Base-by-base conservation (phyloP, 2,888 invertebrate species). In the Gryllus longicercus region DNA sequence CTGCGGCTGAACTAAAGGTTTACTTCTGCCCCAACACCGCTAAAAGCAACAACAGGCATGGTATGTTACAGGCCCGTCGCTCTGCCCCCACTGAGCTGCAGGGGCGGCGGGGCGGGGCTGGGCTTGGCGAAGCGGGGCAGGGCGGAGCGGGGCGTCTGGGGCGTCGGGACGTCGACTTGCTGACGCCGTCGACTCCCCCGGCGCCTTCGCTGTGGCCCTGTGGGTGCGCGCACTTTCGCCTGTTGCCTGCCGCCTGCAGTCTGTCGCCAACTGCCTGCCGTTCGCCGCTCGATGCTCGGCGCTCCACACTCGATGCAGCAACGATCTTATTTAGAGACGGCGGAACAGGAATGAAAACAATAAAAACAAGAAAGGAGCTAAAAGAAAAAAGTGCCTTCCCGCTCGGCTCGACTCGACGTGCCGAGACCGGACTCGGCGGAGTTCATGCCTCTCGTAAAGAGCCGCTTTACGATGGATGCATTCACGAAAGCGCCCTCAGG, bases 31-130 rank as follows among this genome's bases (percentile, higher is more conserved):
- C 63, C 63, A 63, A 63, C 63, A 63, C 18, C 63, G 63, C 63
- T 63, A 63, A 63, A 63, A 63, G 16, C 63, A 63, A 63, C 63
- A 63, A 63, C 63, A 63, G 63, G 14, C 63, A 63, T 63, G 63
- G 63, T 63, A 63, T 63, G 63, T 63, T 63, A 63, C 18, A 18
- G 14, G 14, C 25, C 25, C 25, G 25, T 38, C 25, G 25, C 25
- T 38, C 25, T 38, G 25, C 25, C 25, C 25, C 25, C 25, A 38
- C 25, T 38, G 25, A 38, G 25, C 25, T 38, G 16, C 63, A 63
- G 63, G 5, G 63, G 63, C 5, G 63, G 5, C 18, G 4, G 63
- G 63, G 14, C 16, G 8, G 63, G 5, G 63, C 63, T 0, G 63
- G 18, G 63, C 25, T 21, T 1, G 16, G 63, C 18, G 4, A 10